These are phyloP conservation scores for Harpalus rubripes DNA, from an alignment of 2,888 invertebrate species.

Conservation along the genomic window DNA sequence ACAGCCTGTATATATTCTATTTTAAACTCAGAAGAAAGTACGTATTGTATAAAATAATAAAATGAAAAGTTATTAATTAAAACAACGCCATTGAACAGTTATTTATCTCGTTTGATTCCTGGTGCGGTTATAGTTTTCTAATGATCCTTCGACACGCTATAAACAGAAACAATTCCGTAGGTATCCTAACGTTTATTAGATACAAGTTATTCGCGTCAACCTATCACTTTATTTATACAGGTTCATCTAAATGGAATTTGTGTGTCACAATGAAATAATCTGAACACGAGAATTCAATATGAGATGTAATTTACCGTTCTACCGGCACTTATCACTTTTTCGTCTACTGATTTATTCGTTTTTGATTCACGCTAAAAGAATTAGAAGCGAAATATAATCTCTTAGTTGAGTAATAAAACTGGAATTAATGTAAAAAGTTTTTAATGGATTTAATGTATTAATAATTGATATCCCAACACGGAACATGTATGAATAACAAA, in stretches of 20 bases:
- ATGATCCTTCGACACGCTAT: conserved; percentile 41
- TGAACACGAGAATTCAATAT: conserved; percentile 48
- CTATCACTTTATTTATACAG: conserved; percentile 43
- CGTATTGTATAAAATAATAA: no score
- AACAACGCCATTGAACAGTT: conserved; percentile 32
- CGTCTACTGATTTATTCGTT: conserved; percentile 35
- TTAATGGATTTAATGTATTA: conserved; percentile 45
- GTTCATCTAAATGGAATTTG: conserved; percentile 53
- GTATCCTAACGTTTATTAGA: conserved; percentile 5
- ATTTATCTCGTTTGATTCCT: conserved; percentile 33
- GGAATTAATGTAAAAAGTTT: conserved; percentile 33
- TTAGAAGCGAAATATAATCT: conserved; percentile 48
- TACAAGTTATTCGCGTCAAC: conserved; percentile 23
- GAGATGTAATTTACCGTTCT: conserved; percentile 35
- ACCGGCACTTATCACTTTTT: conserved; percentile 6
- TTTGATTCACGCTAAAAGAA: conserved; percentile 16
- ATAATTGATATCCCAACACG: conserved; percentile 35
- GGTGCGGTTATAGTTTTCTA: conserved; percentile 28
- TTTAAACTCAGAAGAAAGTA: no score
- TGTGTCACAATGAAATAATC: conserved; percentile 45
- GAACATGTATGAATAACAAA: conserved; percentile 37
- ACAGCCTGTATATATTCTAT: no score
- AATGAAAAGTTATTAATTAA: conserved; percentile 28
- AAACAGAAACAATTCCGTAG: conserved; percentile 4
- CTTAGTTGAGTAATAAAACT: conserved; percentile 31